A percentile compares a stretch with the other conserved stretches of the same genome.
phyloP scores from a whole-genome alignment of 2,113 vertebrate species.

The Ammodytes dubius region DNA sequence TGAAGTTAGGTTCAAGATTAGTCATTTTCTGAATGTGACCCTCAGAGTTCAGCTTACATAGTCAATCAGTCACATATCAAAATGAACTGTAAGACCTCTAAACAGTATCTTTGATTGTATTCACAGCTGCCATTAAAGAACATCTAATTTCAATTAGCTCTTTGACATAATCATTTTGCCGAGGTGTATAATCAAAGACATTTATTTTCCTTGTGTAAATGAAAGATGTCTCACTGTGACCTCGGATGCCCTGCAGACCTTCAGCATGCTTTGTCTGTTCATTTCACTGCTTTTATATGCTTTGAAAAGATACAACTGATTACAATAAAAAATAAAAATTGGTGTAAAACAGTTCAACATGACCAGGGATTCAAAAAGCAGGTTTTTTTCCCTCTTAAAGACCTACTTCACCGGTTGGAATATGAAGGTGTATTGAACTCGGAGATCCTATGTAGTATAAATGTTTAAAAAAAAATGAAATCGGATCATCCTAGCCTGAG shows the following conservation, averaged over 20 bases:
- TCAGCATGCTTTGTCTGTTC: background rate
- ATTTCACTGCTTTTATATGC: background rate
- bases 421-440: too few relatives aligned
- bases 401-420: too few relatives aligned
- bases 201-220: background rate
- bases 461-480: too few relatives aligned
- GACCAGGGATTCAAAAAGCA: background rate
- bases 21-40: background rate
- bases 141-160: background rate
- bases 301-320: background rate
- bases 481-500: too few relatives aligned
- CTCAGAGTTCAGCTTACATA: too few relatives aligned
- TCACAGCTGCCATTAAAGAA: background rate
- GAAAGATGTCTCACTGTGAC: background rate
- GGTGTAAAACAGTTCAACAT: background rate
- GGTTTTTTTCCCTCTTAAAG: too few relatives aligned
- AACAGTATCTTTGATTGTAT: background rate
- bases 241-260: background rate
- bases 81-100: too few relatives aligned
- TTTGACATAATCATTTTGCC: background rate
- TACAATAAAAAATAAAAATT: background rate
- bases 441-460: too few relatives aligned
- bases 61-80: too few relatives aligned
- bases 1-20: background rate
- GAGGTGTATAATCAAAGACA: background rate